A percentile compares a stretch with the other conserved stretches of the same genome.
Conservation (phyloP, 2,888 invertebrate genomes). For the Yponomeuta cagnagella region DNA sequence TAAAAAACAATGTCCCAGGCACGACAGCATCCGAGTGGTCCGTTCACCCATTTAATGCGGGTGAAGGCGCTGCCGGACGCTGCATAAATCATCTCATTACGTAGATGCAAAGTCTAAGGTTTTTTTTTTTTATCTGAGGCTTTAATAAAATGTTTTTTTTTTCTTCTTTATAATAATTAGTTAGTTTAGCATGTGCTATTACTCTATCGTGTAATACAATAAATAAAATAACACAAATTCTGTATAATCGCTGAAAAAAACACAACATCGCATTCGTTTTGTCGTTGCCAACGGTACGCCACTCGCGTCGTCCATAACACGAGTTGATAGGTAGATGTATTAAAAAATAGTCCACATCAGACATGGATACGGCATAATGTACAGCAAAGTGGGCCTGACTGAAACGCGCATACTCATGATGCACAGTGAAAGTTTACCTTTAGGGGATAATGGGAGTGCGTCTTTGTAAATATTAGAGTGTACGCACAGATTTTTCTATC, state of each 20-base stretch:
- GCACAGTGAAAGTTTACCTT: not conserved
- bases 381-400: not conserved
- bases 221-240: not conserved
- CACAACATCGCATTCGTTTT: too few species aligned
- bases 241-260: too few species aligned
- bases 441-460: not conserved
- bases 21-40: too few species aligned
- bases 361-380: slow-evolving; percentile 42
- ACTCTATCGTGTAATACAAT: not conserved
- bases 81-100: too few species aligned
- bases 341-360: slow-evolving; percentile 75
- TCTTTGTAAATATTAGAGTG: not conserved
- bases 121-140: too few species aligned
- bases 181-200: too few species aligned
- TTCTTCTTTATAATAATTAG: too few species aligned
- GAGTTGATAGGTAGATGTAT: slow-evolving; percentile 76
- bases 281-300: slow-evolving; percentile 43
- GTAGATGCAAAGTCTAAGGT: too few species aligned
- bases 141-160: too few species aligned
- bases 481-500: not conserved
- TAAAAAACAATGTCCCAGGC: too few species aligned
- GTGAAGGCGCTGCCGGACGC: too few species aligned
- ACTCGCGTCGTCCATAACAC: slow-evolving; percentile 69
- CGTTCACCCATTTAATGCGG: too few species aligned
- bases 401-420: slow-evolving; percentile 11